These are phyloP conservation scores for Tangara arthus DNA, from an alignment of 2,797 vertebrate species.

Conservation along the genomic window DNA sequence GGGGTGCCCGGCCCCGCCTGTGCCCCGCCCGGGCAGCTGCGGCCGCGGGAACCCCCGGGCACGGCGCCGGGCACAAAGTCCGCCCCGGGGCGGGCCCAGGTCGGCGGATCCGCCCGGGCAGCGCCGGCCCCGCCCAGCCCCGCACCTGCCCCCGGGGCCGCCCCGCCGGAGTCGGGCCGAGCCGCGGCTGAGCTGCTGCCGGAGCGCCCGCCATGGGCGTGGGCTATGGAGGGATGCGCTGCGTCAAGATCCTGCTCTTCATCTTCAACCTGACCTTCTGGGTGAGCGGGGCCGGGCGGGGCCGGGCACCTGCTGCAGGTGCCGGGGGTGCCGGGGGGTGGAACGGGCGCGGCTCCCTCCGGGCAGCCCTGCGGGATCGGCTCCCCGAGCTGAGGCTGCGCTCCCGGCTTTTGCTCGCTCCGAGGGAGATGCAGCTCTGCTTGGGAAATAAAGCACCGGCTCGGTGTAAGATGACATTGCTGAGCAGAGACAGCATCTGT, in stretches of 20 bases:
- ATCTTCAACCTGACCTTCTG: slow-evolving; percentile 95
- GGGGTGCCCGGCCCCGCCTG: accelerated
- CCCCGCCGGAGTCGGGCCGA: not conserved
- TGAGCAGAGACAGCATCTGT: not conserved
- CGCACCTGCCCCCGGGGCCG: not conserved
- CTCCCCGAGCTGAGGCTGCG: not conserved
- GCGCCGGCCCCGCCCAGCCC: not conserved
- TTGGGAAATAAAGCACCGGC: accelerated
- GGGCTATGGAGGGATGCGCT: slow-evolving; percentile 88
- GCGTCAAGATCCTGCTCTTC: slow-evolving; percentile 93
- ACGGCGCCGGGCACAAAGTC: not conserved
- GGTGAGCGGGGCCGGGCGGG: slow-evolving; percentile 69
- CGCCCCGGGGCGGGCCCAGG: not conserved
- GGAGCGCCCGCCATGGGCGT: slow-evolving; percentile 80
- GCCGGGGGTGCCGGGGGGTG: not conserved
- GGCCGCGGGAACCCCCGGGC: not conserved
- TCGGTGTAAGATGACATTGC: not conserved
- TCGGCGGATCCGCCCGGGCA: not conserved
- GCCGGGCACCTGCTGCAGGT: not conserved
- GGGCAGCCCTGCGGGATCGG: not conserved
- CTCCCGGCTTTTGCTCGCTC: not conserved
- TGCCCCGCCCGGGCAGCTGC: not conserved
- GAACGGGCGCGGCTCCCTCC: not conserved
- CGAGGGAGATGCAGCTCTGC: accelerated
- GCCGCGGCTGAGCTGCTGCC: not conserved